Base-by-base conservation (phyloP, 2,113 vertebrate species). In the Mirounga angustirostris region DNA sequence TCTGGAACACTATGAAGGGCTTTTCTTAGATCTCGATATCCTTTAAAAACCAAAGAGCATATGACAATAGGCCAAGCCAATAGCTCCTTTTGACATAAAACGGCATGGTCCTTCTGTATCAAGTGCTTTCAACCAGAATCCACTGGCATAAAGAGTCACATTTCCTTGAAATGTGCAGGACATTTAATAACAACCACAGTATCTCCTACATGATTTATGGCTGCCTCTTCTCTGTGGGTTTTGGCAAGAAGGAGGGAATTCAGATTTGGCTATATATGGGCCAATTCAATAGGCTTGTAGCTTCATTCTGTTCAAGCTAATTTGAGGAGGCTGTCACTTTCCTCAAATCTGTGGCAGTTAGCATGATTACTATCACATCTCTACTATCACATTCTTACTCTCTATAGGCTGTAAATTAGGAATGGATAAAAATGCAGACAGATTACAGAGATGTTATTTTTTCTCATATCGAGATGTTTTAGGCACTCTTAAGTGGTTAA, bases 281-380 rank as follows among this genome's bases (percentile, higher is more conserved):
- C 36, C 30, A 71, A 24, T 86, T 94, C n/a, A 58, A 33, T 12
- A 94, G 52, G 82, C 30, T 84, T 65, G 40, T 91, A 79, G 93
- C 46, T 76, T 98, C 92, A 52, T 97, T 95, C 87, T 95, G 78
- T 97, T 98, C 95, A 95, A 95, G 95, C 30, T 97, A 95, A 69
- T 98, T 98, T 97, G 98, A 98, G 71, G 89, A 96, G 85, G 87
- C 88, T 98, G 96, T 96, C 92, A 78, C 93, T 95, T 97, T 91
- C 63, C 92, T 97, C 93, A 92, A 96, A 95, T 94, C 67, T 78
- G 89, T 94, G 97, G 82, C 82, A 73, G 93, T 83, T 74, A 79
- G 74, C 36, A 73, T 80, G 56, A 95, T 98, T 97, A 84, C 83
- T 97, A 96, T 95, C 4, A 16, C 91, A 94, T 97, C 92, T 95